These are phyloP conservation scores for Chamaea fasciata DNA, from an alignment of 2,113 vertebrate genomes.

Conservation along the genomic window DNA sequence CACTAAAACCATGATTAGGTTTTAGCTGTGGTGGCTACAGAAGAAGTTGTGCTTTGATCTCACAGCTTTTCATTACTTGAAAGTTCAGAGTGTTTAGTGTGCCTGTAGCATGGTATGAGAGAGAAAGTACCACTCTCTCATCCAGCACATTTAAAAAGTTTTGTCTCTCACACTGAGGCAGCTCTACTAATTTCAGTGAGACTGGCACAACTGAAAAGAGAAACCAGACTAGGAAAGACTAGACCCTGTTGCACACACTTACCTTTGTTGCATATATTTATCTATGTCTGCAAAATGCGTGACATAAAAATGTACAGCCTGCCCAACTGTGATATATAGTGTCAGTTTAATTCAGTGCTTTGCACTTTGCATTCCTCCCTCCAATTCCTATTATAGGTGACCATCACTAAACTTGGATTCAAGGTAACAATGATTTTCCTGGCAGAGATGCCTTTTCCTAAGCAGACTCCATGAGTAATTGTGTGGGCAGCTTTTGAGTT, in stretches of 20 bases:
- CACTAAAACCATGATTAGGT: background rate
- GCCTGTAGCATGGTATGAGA: background rate
- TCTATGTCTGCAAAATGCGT: background rate
- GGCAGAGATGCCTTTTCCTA: background rate
- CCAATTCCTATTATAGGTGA: background rate
- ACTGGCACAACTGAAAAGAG: background rate
- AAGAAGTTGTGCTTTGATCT: constrained; percentile 40
- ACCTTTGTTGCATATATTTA: background rate
- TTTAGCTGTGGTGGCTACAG: background rate
- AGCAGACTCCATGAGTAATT: constrained; percentile 41
- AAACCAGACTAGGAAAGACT: background rate
- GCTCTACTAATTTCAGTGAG: background rate
- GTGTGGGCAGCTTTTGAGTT: background rate
- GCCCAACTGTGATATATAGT: background rate
- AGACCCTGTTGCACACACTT: background rate
- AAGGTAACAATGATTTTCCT: constrained; percentile 41
- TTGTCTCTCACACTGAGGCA: background rate
- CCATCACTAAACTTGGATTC: background rate
- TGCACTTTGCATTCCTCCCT: background rate
- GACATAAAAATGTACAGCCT: constrained; percentile 7
- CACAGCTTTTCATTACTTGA: background rate
- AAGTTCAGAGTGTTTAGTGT: constrained; percentile 1
- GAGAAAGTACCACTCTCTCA: background rate
- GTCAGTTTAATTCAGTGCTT: constrained; percentile 3
- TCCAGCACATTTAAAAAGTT: background rate